Percentiles rank a stretch among this genome's conserved stretches.
These are phyloP conservation scores for Struthio camelus DNA, from an alignment of 2,113 vertebrate genomes.

Conservation along the genomic window DNA sequence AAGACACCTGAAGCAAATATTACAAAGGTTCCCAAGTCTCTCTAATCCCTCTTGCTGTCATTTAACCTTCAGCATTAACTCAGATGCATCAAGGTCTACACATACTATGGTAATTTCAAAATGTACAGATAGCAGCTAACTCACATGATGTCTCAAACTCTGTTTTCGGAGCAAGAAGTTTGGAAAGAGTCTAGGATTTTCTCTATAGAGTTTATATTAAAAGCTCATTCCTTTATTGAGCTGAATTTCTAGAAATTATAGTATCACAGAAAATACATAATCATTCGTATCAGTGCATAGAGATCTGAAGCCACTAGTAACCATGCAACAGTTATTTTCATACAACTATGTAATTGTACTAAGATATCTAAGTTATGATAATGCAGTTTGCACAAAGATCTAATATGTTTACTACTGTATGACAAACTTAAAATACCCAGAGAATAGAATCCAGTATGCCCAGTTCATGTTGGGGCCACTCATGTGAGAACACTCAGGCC, in stretches of 20 bases:
- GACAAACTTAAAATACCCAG: neutral
- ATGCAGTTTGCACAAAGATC: neutral
- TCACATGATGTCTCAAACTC: neutral
- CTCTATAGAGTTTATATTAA: neutral
- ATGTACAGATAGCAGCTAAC: neutral
- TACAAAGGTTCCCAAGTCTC: neutral
- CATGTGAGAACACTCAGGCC: neutral
- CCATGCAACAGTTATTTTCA: neutral
- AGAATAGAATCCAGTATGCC: neutral
- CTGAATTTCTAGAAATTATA: neutral
- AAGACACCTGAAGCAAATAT: neutral
- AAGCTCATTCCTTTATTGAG: neutral
- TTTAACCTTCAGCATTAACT: neutral
- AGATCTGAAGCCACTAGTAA: neutral
- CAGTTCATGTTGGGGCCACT: rapidly evolving
- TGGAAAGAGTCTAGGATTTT: neutral
- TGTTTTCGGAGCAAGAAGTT: neutral
- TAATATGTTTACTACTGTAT: neutral
- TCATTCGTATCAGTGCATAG: neutral
- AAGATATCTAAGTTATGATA: neutral
- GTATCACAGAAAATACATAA: neutral
- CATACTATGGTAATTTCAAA: neutral
- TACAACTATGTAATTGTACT: neutral
- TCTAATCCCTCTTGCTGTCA: neutral
- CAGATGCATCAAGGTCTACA: neutral